Evolutionary conservation across 2,888 invertebrate genomes (phyloP).

Genomic region (Tuberolachnus salignus): DNA sequence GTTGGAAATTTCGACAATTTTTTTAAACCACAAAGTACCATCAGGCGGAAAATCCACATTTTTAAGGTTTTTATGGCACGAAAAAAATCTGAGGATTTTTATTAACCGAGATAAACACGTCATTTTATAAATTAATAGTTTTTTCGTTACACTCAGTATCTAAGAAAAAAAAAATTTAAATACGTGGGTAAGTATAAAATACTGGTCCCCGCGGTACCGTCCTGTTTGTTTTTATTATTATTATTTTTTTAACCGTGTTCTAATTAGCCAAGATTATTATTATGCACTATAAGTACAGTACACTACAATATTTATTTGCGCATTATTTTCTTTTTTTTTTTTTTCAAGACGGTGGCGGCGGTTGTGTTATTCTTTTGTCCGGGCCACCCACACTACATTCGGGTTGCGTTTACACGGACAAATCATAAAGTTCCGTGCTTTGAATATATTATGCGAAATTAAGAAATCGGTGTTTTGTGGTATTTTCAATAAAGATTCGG

Average conservation of each 20-base stretch:
- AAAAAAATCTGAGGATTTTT: too few relatives aligned
- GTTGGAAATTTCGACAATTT: too few relatives aligned
- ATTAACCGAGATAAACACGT: too few relatives aligned
- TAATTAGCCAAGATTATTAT: constrained; percentile 28
- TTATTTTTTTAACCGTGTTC: neutral
- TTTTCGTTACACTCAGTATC: too few relatives aligned
- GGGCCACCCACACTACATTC: neutral
- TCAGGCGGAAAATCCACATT: too few relatives aligned
- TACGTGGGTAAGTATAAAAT: too few relatives aligned
- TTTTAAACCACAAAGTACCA: too few relatives aligned
- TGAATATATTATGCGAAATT: constrained; percentile 51
- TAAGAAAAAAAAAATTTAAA: too few relatives aligned
- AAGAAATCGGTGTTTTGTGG: constrained; percentile 50
- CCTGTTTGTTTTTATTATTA: constrained; percentile 16
- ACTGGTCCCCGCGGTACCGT: neutral
- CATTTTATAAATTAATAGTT: too few relatives aligned
- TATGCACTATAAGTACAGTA: neutral
- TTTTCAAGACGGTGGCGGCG: neutral
- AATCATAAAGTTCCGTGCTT: constrained; percentile 35
- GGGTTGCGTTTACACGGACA: constrained; percentile 13
- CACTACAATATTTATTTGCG: neutral
- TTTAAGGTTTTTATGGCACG: too few relatives aligned
- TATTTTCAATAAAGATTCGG: constrained; percentile 47
- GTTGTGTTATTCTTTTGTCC: neutral
- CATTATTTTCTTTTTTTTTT: constrained; percentile 3